Percentiles rank a stretch among this genome's conserved stretches.
Conservation (phyloP, 2,888 invertebrate genomes). For the Salpingus planirostris region DNA sequence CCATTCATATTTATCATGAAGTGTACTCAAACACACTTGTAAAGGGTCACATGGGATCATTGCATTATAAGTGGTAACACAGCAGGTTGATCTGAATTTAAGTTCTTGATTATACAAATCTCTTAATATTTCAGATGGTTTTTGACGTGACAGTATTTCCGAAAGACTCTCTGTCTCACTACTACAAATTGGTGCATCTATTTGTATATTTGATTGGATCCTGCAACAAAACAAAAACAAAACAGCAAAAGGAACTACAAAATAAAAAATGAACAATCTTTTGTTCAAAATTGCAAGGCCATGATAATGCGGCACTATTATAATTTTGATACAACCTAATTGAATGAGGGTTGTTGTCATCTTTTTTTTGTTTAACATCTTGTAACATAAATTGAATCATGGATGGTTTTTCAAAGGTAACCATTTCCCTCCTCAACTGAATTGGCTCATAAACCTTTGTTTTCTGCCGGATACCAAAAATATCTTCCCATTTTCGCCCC, state of each 20-base stretch:
- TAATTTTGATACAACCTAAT: background rate
- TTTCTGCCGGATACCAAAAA: background rate
- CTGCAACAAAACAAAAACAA: no score
- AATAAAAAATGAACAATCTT: background rate
- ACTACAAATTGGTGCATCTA: background rate
- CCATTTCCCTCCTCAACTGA: background rate
- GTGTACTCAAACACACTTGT: no score
- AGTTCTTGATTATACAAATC: background rate
- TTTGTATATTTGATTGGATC: no score
- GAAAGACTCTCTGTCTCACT: background rate
- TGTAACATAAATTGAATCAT: background rate
- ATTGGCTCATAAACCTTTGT: background rate
- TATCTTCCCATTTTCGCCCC: background rate
- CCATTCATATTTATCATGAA: background rate
- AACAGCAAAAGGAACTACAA: background rate
- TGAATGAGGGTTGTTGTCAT: background rate
- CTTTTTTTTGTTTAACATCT: background rate
- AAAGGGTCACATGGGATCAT: background rate
- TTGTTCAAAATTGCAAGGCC: background rate
- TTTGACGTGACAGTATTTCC: no score
- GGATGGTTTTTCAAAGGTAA: background rate
- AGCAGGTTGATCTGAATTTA: background rate
- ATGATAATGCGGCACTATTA: background rate
- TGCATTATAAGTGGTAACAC: background rate
- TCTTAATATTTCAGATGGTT: background rate